Base-by-base conservation (phyloP, 37 sponge, comb jelly and placozoan genomes). In the Crambe crambe region DNA sequence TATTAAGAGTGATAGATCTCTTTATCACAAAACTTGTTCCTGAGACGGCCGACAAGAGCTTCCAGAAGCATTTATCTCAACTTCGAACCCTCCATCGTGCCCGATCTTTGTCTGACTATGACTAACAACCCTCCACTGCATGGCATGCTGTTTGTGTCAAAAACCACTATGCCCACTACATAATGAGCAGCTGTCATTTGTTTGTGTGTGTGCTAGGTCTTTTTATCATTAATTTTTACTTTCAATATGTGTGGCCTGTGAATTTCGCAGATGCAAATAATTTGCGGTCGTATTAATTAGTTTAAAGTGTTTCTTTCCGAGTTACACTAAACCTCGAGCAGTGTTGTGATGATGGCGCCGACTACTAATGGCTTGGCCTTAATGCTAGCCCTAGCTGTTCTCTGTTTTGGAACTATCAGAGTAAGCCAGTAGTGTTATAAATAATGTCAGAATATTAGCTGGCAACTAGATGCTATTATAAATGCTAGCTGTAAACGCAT, bases 11-110 rank as follows among this genome's bases (percentile, higher is more conserved):
- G 37, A 21, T 92, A 27, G 92, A 92, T 30, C 54, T 84, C 1
- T 15, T 87, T 20, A 44, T 92, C 34, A 22, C 64, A 18, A 74
- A 81, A 18, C 21, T 92, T 10, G 51, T 92, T 1, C 92, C 92
- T 12, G 92, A 92, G 29, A 37, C 87, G 15, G 29, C 56, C 1
- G 66, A 79, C 31, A 47, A 69, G 37, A 58, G 78, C 0, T 89
- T 89, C 69, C 74, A 83, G 38, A 66, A 59, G 17, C 57, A 42
- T 42, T 21, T 89, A 54, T 51, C 56, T 5, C 54, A 40, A 59
- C 37, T 82, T 22, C 63, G 86, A 56, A 77, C 86, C 37, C 37
- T 74, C 37, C 61, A 22, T 32, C 58, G 62, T 15, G 3, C 76
- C 20, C 74, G 30, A 2, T 34, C 66, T 12, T 26, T 30, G 27